A percentile compares a stretch with the other conserved stretches of the same genome.
phyloP scores from a whole-genome alignment of 2,888 invertebrate species.

The Leptinotarsa haldemani region DNA sequence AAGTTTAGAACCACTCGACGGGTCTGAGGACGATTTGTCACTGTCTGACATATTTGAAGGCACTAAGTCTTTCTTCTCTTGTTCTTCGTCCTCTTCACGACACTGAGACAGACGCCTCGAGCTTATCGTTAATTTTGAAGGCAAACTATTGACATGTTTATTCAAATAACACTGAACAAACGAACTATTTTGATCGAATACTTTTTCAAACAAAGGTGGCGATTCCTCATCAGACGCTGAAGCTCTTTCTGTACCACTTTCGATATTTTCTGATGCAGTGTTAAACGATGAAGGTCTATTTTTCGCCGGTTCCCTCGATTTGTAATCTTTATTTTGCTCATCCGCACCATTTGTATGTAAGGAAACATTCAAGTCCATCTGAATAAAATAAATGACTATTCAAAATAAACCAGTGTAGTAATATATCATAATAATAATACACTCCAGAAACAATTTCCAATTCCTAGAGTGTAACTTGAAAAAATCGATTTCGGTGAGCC shows the following conservation, averaged over 20 bases:
- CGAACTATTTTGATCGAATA: neutral
- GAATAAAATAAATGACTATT: neutral
- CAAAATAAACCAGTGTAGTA: neutral
- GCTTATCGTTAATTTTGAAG: conserved; percentile 72
- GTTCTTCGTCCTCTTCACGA: conserved; percentile 86
- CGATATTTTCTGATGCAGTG: conserved; percentile 63
- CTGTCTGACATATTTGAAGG: conserved; percentile 63
- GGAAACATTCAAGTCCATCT: conserved; percentile 44
- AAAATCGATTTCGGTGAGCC: too few relatives aligned
- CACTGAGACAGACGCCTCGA: conserved; percentile 82
- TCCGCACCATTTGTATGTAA: conserved; percentile 30
- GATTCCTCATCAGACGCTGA: conserved; percentile 66
- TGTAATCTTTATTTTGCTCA: conserved; percentile 25
- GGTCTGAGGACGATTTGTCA: conserved; percentile 63
- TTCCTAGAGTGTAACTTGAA: too few relatives aligned
- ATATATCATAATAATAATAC: neutral
- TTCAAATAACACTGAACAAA: conserved; percentile 77
- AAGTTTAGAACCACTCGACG: conserved; percentile 63
- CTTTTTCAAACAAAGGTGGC: neutral
- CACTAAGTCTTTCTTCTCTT: conserved; percentile 63
- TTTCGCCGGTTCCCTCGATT: conserved; percentile 35
- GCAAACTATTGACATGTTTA: conserved; percentile 75
- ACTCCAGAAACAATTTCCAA: too few relatives aligned
- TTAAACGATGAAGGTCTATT: conserved; percentile 16
- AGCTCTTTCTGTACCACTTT: conserved; percentile 73